Percentiles rank a stretch among this genome's conserved stretches.
phyloP scores from a whole-genome alignment of 1,140 invertebrate genomes.

The Pectinophora gossypiella region DNA sequence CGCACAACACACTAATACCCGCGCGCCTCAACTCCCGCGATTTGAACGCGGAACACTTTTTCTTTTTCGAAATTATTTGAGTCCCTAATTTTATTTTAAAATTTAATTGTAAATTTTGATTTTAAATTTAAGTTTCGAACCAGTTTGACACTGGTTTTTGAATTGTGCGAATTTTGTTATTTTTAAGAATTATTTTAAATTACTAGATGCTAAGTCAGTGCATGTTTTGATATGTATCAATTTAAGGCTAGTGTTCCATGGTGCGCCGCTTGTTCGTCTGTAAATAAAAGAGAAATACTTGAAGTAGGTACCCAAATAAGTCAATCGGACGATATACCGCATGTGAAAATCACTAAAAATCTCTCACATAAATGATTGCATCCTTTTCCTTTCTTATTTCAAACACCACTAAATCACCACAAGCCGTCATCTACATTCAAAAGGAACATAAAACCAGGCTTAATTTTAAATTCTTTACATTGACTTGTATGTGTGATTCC shows the following conservation, averaged over 20 bases:
- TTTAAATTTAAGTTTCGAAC: background rate
- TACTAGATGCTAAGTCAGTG: constrained; percentile 41
- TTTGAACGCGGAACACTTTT: background rate
- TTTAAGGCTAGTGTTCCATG: constrained; percentile 41
- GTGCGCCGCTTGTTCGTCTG: constrained; percentile 50
- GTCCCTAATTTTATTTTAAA: background rate
- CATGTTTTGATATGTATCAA: constrained; percentile 65
- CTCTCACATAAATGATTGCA: too few species aligned
- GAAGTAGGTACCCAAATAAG: too few species aligned
- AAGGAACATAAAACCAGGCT: too few species aligned
- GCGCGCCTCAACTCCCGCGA: constrained; percentile 71
- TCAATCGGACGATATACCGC: too few species aligned
- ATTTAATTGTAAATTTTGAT: background rate
- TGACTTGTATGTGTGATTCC: too few species aligned
- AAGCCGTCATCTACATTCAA: too few species aligned
- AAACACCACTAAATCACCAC: too few species aligned
- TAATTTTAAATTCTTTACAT: too few species aligned
- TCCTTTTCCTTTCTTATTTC: too few species aligned
- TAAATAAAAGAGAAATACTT: too few species aligned
- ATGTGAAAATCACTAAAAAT: too few species aligned
- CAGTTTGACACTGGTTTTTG: background rate
- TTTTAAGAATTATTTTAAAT: background rate
- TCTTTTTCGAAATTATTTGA: background rate
- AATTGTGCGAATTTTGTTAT: background rate
- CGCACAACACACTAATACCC: constrained; percentile 25